Conservation (phyloP, 30 jellyfish, hydroid and myxozoan species). For the Turritopsis rubra region DNA sequence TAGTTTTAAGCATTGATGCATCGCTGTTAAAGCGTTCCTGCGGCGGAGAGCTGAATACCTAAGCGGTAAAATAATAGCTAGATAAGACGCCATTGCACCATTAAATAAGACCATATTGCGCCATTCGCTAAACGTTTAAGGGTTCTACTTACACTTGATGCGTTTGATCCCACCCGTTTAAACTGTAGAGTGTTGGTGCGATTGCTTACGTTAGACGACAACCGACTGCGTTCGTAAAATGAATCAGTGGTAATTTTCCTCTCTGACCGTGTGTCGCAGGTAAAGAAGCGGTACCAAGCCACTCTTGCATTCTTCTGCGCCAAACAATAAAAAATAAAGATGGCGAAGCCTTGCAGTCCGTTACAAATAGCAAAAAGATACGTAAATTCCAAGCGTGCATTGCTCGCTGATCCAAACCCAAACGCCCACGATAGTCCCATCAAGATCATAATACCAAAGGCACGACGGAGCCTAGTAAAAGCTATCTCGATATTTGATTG, state of each 20-base stretch:
- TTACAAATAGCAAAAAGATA: conserved; percentile 77
- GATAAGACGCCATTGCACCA: too few relatives aligned
- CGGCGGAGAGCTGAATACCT: neutral
- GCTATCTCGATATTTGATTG: conserved; percentile 45
- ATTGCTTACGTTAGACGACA: conserved; percentile 79
- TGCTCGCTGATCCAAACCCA: conserved; percentile 77
- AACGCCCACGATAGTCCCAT: conserved; percentile 95
- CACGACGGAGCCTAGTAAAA: conserved; percentile 68
- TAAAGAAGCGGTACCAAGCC: conserved; percentile 75
- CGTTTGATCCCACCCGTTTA: conserved; percentile 69
- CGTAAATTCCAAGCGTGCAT: conserved; percentile 75
- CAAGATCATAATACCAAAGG: conserved; percentile 92
- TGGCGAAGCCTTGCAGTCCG: conserved; percentile 89
- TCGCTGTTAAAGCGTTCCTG: neutral
- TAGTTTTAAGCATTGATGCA: conserved; percentile 19
- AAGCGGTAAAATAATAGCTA: too few relatives aligned
- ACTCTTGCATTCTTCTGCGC: conserved; percentile 83
- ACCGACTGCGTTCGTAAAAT: conserved; percentile 67
- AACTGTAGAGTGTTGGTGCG: conserved; percentile 46
- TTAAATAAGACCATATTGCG: neutral
- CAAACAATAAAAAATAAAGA: conserved; percentile 68
- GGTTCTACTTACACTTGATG: conserved; percentile 58
- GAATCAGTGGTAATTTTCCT: conserved; percentile 78
- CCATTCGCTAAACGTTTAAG: too few relatives aligned
- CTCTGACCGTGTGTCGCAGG: conserved; percentile 80